Conservation (phyloP, 2,113 vertebrate species). For the Toxotes jaculatrix region DNA sequence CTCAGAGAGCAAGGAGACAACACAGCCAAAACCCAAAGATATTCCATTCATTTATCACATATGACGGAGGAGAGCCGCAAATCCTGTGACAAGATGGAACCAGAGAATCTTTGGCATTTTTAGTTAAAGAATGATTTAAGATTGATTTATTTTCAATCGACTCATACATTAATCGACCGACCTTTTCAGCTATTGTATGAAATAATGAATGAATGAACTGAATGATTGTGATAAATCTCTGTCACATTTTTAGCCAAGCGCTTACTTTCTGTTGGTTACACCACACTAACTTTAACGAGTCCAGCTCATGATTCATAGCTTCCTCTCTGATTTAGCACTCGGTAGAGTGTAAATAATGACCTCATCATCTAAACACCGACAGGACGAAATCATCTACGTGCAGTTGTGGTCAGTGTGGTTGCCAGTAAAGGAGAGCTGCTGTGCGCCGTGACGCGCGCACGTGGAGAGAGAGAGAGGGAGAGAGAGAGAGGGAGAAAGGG, state of each 20-base stretch:
- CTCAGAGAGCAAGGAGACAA: not conserved
- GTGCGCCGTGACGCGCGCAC: slow-evolving; percentile 62
- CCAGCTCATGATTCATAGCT: not conserved
- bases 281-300: not conserved
- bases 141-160: not conserved
- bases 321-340: not conserved
- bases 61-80: not conserved
- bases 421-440: slow-evolving; percentile 42
- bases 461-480: slow-evolving; percentile 34
- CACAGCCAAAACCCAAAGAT: not conserved
- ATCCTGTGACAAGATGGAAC: no score
- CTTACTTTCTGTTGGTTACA: not conserved
- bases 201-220: not conserved
- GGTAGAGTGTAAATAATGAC: not conserved
- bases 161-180: not conserved
- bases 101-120: no score
- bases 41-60: not conserved
- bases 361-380: slow-evolving; percentile 20
- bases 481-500: not conserved
- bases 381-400: not conserved
- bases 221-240: not conserved
- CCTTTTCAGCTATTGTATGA: not conserved
- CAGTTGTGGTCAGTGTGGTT: slow-evolving; percentile 55
- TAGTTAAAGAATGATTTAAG: no score
- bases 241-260: not conserved